Evolutionary conservation across 2,797 vertebrate species (phyloP).

Genomic region (Urosaurus nigricauda): DNA sequence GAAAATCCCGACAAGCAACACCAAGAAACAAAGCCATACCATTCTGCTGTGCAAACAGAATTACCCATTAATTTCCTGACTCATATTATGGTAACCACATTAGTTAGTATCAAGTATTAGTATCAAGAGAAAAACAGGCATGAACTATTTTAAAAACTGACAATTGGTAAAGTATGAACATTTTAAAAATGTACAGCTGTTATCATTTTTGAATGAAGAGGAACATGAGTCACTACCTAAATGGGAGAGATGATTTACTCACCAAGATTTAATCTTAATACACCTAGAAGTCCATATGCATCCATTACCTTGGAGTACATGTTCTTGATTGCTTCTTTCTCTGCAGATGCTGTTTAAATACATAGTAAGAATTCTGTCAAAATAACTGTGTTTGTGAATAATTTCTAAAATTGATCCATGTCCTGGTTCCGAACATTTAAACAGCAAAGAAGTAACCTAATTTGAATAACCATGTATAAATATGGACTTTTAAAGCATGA

Average conservation of each 20-base stretch:
- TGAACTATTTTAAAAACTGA: background rate
- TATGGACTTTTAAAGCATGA: background rate
- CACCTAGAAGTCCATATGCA: conserved; percentile 95
- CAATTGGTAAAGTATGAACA: background rate
- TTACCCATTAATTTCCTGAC: background rate
- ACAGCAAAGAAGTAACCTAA: background rate
- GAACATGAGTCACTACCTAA: background rate
- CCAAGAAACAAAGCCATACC: background rate
- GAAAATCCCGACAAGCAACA: background rate
- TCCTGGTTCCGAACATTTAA: background rate
- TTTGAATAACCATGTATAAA: background rate
- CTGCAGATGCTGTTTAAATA: conserved; percentile 87
- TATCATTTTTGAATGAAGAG: background rate
- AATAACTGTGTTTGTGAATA: conserved; percentile 2
- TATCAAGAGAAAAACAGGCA: background rate
- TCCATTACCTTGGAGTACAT: conserved; percentile 94
- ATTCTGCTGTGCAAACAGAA: background rate
- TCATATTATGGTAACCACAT: background rate
- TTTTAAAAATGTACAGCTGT: background rate
- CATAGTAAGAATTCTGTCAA: conserved; percentile 43
- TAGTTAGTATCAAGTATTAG: too few species aligned
- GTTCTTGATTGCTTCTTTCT: conserved; percentile 95
- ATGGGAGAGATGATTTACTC: conserved; percentile 69
- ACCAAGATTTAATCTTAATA: conserved; percentile 96
- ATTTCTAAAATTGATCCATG: background rate